These are phyloP conservation scores for Ectobius pallidus DNA, from an alignment of 2,888 invertebrate genomes.

Conservation along the genomic window DNA sequence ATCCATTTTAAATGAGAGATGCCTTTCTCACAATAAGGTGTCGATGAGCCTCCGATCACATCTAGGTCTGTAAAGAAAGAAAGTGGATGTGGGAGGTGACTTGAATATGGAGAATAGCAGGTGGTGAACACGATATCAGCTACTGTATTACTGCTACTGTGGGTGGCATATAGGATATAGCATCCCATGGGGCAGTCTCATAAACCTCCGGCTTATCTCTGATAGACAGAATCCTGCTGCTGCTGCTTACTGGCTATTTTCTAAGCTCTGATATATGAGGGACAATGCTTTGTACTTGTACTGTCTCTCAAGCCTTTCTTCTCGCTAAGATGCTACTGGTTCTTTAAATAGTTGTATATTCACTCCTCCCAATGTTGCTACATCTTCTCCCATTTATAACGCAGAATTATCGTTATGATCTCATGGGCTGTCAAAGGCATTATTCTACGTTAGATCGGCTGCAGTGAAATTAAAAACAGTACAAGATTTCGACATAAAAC, in stretches of 20 bases:
- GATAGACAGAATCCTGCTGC: conserved; percentile 17
- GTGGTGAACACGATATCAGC: neutral
- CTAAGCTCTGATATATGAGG: conserved; percentile 22
- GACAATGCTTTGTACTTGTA: neutral
- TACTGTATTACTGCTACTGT: conserved; percentile 16
- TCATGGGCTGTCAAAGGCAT: too few species aligned
- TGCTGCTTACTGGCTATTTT: conserved; percentile 8
- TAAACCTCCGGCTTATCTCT: conserved; percentile 27
- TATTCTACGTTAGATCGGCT: too few species aligned
- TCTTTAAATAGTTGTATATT: neutral
- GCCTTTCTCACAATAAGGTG: neutral
- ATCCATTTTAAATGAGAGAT: too few species aligned
- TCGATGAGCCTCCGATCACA: conserved; percentile 8
- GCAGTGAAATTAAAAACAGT: too few species aligned
- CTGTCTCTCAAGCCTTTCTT: neutral
- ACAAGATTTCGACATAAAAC: too few species aligned
- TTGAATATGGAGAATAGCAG: neutral
- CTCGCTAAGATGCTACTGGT: neutral
- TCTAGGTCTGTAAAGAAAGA: conserved; percentile 1
- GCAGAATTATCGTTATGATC: too few species aligned
- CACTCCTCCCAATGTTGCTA: neutral
- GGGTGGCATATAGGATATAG: neutral
- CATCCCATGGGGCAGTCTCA: conserved; percentile 1
- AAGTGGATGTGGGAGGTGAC: neutral
- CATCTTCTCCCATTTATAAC: too few species aligned